phyloP scores from a whole-genome alignment of 2,888 invertebrate genomes.

The Eurois occulta region DNA sequence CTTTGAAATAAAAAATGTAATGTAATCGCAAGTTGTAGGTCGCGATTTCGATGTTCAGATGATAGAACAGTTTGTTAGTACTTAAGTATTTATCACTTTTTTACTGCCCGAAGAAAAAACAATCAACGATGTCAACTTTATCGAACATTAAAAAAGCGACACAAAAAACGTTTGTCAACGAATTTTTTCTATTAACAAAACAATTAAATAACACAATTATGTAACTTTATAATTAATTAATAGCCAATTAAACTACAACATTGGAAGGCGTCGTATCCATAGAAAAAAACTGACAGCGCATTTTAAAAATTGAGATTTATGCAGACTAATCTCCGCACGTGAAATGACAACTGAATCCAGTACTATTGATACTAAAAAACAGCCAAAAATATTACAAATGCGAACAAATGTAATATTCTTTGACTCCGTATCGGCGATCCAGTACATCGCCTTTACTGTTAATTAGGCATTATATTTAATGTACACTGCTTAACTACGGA shows the following conservation, averaged over 20 bases:
- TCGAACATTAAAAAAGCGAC: conserved; percentile 52
- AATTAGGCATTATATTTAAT: conserved; percentile 86
- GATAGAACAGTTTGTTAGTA: conserved; percentile 48
- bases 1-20: conserved; percentile 88
- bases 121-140: conserved; percentile 34
- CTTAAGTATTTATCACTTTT: conserved; percentile 37
- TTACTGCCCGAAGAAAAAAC: conserved; percentile 54
- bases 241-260: conserved; percentile 84
- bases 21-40: conserved; percentile 83
- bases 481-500: conserved; percentile 89
- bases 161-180: conserved; percentile 74
- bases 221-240: conserved; percentile 76
- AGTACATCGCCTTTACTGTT: conserved; percentile 74
- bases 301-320: conserved; percentile 69
- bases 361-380: conserved; percentile 86
- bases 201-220: conserved; percentile 79
- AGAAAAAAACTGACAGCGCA: conserved; percentile 84
- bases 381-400: conserved; percentile 71
- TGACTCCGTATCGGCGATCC: conserved; percentile 59
- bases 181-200: conserved; percentile 82
- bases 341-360: conserved; percentile 84
- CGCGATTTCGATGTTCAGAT: conserved; percentile 70
- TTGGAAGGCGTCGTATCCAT: conserved; percentile 81
- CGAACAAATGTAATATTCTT: conserved; percentile 61
- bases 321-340: conserved; percentile 54